Evolutionary conservation across 2,113 vertebrate genomes (phyloP).

Genomic region (Melanostigma gelatinosum): DNA sequence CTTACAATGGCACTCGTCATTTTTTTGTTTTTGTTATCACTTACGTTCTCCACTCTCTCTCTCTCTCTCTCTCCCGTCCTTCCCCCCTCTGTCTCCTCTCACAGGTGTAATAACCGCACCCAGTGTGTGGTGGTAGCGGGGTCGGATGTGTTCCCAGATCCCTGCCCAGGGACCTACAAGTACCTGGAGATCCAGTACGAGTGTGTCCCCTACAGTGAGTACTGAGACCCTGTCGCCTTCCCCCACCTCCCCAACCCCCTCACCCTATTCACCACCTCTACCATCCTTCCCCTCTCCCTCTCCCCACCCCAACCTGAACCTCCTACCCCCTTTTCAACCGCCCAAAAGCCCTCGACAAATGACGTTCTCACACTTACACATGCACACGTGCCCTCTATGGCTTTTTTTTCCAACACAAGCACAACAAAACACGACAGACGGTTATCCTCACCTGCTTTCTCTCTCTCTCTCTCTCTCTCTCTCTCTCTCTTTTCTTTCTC

Average conservation of each 20-base stretch:
- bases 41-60: constrained; percentile 31
- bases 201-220: constrained; percentile 97
- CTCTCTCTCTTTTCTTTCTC: constrained; percentile 48
- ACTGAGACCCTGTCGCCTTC: constrained; percentile 54
- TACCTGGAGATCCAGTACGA: constrained; percentile 96
- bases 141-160: constrained; percentile 92
- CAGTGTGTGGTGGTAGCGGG: constrained; percentile 94
- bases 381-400: constrained; percentile 57
- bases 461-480: constrained; percentile 54
- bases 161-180: constrained; percentile 94
- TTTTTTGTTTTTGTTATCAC: constrained; percentile 40
- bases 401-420: constrained; percentile 42
- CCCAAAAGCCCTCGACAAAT: constrained; percentile 35
- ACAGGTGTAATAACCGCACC: constrained; percentile 93
- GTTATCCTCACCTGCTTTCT: constrained; percentile 61
- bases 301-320: constrained; percentile 40
- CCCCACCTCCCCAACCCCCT: constrained; percentile 43
- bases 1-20: constrained; percentile 58
- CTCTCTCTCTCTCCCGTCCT: not conserved
- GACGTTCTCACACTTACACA: constrained; percentile 45
- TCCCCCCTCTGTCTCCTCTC: constrained; percentile 27
- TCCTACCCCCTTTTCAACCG: constrained; percentile 25
- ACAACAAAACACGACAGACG: constrained; percentile 61
- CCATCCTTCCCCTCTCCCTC: constrained; percentile 24
- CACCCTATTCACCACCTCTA: constrained; percentile 55